Conservation (phyloP, 2,113 vertebrate genomes). For the Eira barbara region DNA sequence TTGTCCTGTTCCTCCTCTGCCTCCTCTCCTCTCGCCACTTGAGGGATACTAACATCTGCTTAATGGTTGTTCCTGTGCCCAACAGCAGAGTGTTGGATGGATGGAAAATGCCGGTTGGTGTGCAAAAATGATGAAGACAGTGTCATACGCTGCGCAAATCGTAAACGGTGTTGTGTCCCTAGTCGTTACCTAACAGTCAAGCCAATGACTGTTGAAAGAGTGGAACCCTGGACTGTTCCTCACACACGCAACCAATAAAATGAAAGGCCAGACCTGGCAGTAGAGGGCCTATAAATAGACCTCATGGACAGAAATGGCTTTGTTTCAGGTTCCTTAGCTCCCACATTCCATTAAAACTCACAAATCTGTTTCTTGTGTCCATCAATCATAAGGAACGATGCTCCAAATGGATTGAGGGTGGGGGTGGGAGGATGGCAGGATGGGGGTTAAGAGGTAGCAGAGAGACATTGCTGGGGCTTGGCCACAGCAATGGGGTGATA, state of each 20-base stretch:
- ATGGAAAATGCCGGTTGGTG: constrained; percentile 43
- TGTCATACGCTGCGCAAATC: not conserved
- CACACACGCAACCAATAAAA: accelerated
- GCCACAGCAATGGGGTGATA: not conserved
- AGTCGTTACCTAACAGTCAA: constrained; percentile 14
- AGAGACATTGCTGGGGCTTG: not conserved
- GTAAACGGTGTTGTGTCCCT: constrained; percentile 36
- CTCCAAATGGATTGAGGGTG: not conserved
- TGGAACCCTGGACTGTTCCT: not conserved
- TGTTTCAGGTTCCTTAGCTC: not conserved
- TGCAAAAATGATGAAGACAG: constrained; percentile 38
- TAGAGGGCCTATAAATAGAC: not conserved
- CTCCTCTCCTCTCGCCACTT: not conserved
- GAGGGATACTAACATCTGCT: constrained; percentile 1
- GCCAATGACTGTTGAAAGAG: not conserved
- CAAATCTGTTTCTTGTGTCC: constrained; percentile 20
- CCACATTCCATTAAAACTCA: constrained; percentile 15
- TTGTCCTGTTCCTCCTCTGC: not conserved
- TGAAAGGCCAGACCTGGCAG: not conserved
- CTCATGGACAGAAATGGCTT: not conserved
- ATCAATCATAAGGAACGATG: not conserved
- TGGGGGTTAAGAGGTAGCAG: not conserved
- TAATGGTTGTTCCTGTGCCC: not conserved
- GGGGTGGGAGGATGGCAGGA: not conserved
- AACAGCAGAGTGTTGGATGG: constrained; percentile 2